Conservation (phyloP, 1,140 invertebrate species). For the Papilio machaon region DNA sequence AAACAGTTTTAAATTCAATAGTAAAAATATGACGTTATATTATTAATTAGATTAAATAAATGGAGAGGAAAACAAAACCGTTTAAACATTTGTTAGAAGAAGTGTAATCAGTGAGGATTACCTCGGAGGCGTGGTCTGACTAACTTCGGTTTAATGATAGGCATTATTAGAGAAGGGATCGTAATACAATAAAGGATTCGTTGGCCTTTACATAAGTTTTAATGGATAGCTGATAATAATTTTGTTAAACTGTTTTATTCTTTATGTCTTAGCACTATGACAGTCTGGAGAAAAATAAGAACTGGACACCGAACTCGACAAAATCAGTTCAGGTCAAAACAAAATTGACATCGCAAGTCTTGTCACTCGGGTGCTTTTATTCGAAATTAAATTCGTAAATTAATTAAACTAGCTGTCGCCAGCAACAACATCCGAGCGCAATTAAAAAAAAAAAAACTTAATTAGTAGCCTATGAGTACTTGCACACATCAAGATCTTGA, state of each 20-base stretch:
- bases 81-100: conserved; percentile 11
- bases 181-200: background rate
- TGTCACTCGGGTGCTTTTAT: too few relatives aligned
- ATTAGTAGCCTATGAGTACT: too few relatives aligned
- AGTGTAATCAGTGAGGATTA: background rate
- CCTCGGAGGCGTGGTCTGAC: background rate
- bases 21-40: background rate
- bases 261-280: background rate
- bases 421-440: too few relatives aligned
- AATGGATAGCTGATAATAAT: background rate
- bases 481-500: too few relatives aligned
- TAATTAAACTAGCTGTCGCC: too few relatives aligned
- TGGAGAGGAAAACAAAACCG: background rate
- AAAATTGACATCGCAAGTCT: too few relatives aligned
- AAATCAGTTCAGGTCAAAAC: too few relatives aligned
- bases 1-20: too few relatives aligned
- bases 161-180: background rate
- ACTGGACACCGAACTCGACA: too few relatives aligned
- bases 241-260: background rate
- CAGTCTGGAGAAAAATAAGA: too few relatives aligned
- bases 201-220: background rate
- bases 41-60: background rate
- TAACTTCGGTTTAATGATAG: conserved; percentile 11
- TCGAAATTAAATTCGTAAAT: too few relatives aligned
- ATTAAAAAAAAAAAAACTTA: too few relatives aligned